Evolutionary conservation across 2,888 invertebrate genomes (phyloP).

Genomic region (Pheosia tremula): DNA sequence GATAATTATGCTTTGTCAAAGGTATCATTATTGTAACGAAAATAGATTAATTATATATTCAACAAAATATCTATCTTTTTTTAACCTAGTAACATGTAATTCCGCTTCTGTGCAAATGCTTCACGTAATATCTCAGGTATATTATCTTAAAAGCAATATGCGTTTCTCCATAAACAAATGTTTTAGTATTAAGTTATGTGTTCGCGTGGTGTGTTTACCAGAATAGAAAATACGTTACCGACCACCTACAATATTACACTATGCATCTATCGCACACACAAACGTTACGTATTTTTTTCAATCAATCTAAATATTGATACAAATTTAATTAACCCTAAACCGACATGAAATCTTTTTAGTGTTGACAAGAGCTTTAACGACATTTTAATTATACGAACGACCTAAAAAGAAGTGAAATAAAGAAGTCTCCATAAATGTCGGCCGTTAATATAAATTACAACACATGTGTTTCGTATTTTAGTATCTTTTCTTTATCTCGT

Average conservation of each 20-base stretch:
- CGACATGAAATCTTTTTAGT: conserved; percentile 10
- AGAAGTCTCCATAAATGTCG: conserved; percentile 38
- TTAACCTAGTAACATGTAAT: too few species aligned
- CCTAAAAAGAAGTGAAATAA: conserved; percentile 38
- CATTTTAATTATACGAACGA: conserved; percentile 30
- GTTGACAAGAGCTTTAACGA: conserved; percentile 25
- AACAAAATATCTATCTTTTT: too few species aligned
- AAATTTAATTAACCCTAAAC: conserved; percentile 23
- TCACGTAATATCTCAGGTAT: too few species aligned
- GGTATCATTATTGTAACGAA: neutral
- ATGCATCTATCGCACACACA: conserved; percentile 1
- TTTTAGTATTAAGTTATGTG: neutral
- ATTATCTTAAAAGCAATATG: too few species aligned
- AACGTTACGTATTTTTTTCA: neutral
- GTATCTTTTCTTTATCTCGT: conserved; percentile 15
- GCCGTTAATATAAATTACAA: conserved; percentile 34
- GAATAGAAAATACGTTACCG: neutral
- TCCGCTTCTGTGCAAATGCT: too few species aligned
- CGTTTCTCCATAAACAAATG: too few species aligned
- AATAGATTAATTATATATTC: too few species aligned
- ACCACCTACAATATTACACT: neutral
- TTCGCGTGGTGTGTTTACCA: neutral
- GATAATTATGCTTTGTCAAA: conserved; percentile 7
- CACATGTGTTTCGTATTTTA: conserved; percentile 27
- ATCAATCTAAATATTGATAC: neutral